Percentiles rank a stretch among this genome's conserved stretches.
phyloP scores from a whole-genome alignment of 2,888 invertebrate species.

The Endotricha flammealis region DNA sequence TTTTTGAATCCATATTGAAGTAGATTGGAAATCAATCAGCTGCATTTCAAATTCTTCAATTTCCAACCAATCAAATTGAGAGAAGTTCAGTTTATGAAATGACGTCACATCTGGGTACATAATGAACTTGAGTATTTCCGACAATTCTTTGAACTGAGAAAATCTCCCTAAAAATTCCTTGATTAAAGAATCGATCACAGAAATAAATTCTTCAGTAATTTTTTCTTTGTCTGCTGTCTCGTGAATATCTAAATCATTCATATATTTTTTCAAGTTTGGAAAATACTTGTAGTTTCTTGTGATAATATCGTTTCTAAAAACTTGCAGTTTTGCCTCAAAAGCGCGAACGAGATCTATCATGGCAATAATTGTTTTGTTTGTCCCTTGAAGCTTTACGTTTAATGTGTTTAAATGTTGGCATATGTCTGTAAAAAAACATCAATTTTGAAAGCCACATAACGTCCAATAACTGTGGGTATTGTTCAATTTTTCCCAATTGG shows the following conservation, averaged over 20 bases:
- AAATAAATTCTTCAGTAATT: conserved; percentile 20
- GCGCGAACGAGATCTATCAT: conserved; percentile 26
- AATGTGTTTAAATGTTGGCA: conserved; percentile 23
- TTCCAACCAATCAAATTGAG: conserved; percentile 20
- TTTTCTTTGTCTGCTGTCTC: conserved; percentile 11
- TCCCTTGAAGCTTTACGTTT: conserved; percentile 24
- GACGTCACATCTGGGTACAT: conserved; percentile 17
- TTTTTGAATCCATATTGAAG: conserved; percentile 21
- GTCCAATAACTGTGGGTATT: conserved; percentile 20
- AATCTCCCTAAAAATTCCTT: conserved; percentile 21
- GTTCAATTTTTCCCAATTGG: too few relatives aligned
- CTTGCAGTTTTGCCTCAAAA: conserved; percentile 26
- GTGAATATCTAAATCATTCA: conserved; percentile 13
- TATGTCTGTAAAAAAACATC: conserved; percentile 27
- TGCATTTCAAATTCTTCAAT: conserved; percentile 24
- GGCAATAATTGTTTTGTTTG: conserved; percentile 25
- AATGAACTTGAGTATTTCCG: conserved; percentile 19
- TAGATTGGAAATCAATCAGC: conserved; percentile 23
- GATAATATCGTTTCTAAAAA: conserved; percentile 20
- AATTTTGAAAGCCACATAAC: conserved; percentile 27
- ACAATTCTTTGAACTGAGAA: conserved; percentile 21
- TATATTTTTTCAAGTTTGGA: conserved; percentile 16
- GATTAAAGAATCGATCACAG: conserved; percentile 20
- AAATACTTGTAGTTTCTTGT: conserved; percentile 20
- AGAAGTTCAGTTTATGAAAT: conserved; percentile 15